Base-by-base conservation (phyloP, 2,113 vertebrate species). In the Leptodactylus fuscus region DNA sequence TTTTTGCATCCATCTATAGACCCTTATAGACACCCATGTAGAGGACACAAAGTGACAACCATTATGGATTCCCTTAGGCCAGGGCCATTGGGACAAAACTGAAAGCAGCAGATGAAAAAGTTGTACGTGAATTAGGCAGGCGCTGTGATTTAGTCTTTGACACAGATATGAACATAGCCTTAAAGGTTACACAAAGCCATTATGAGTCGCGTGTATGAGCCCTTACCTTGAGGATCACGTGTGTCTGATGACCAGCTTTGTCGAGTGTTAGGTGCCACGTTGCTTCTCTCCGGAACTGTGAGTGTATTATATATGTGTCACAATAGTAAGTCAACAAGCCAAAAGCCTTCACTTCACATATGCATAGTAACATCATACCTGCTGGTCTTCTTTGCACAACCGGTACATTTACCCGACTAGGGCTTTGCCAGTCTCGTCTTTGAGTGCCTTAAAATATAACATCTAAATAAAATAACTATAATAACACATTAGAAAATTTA, bases 401-500 rank as follows among this genome's bases (percentile, higher is more conserved):
- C 78, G 90, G 92, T 91, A 92, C 93, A 82, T 95, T 93, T 8
- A 92, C 91, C 53, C 91, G 92, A 24, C 89, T 90, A 69, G 91
- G 83, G 65, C 91, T 83, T 38, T 90, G 87, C 93, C 91, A 94
- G 55, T 95, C 94, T 89, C 93, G 92, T 89, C 93, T 92, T 87
- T 90, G 88, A 85, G 92, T 90, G 89, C 90, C 95, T 95, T 58
- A 60, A 73, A 81, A 73, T 60, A 51, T 46, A 34, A 32, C 4
- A 49, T 48, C 32, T 46, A 81, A 7, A 76, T 10, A 2, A 12
- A 6, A 62, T 67, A 69, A 20, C 12, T 16, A 18, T 34, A 29
- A 29, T 29, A 1, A 11, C 5, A 11, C 11, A 44, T 29, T 62
- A 27, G 24, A 29, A 29, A 62, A 62, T 62, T 29, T 12, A 62